A percentile compares a stretch with the other conserved stretches of the same genome.
Evolutionary conservation across 2,888 invertebrate genomes (phyloP).

Genomic region (Cyclophora albipunctata): DNA sequence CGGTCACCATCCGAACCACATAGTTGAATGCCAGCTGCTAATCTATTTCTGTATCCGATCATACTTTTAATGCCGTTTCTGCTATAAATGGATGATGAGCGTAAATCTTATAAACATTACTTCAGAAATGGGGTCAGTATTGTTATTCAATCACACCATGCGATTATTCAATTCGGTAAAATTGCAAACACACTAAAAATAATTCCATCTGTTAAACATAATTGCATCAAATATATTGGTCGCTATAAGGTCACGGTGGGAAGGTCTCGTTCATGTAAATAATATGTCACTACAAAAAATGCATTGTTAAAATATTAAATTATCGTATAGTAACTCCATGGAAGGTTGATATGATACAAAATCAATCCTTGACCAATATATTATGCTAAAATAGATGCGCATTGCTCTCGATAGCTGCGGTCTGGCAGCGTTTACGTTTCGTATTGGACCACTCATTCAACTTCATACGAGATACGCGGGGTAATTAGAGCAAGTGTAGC

Average conservation of each 20-base stretch:
- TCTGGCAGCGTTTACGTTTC: slow-evolving; percentile 51
- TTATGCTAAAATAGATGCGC: slow-evolving; percentile 63
- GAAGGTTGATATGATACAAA: slow-evolving; percentile 24
- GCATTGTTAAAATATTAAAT: too few relatives aligned
- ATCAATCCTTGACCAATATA: slow-evolving; percentile 68
- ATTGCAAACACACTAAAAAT: neutral
- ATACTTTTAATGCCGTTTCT: slow-evolving; percentile 36
- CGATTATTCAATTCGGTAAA: neutral
- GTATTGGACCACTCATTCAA: slow-evolving; percentile 15
- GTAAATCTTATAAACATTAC: slow-evolving; percentile 1
- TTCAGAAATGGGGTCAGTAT: neutral
- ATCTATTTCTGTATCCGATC: slow-evolving; percentile 53
- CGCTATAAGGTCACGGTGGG: neutral
- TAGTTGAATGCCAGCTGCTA: slow-evolving; percentile 52
- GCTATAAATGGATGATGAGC: slow-evolving; percentile 15
- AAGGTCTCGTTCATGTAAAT: too few relatives aligned
- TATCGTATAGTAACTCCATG: too few relatives aligned
- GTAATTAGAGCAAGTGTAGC: slow-evolving; percentile 2
- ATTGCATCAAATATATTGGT: neutral
- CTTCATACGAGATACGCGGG: slow-evolving; percentile 1
- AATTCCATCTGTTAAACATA: neutral
- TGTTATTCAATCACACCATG: neutral
- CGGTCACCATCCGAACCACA: slow-evolving; percentile 38
- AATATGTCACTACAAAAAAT: too few relatives aligned
- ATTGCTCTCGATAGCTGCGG: slow-evolving; percentile 55